Conservation (phyloP, 2,113 vertebrate species). For the Melierax canorus region DNA sequence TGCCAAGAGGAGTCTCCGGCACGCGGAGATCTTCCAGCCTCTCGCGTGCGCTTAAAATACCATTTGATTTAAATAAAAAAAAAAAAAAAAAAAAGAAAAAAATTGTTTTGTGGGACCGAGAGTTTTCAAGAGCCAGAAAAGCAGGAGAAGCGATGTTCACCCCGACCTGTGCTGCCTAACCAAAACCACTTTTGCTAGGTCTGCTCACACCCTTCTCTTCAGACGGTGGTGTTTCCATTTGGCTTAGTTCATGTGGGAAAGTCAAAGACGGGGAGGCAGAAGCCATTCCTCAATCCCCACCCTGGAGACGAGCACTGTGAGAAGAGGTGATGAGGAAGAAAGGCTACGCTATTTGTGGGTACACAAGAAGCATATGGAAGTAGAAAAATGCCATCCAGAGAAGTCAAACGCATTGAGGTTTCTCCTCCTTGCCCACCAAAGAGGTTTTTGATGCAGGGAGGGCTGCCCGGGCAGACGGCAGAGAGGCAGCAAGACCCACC, state of each 20-base stretch:
- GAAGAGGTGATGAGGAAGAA: neutral
- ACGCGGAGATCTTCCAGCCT: neutral
- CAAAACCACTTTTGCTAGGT: neutral
- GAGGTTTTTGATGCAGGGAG: neutral
- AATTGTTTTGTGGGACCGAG: neutral
- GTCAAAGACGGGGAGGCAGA: neutral
- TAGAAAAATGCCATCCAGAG: neutral
- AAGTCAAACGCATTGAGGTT: accelerated
- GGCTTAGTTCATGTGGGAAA: neutral
- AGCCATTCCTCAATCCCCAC: neutral
- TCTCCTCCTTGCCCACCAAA: neutral
- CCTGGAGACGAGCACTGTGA: neutral
- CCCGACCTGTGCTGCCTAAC: accelerated
- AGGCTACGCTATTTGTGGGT: neutral
- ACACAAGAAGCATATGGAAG: neutral
- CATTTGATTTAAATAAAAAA: neutral
- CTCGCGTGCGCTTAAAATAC: neutral
- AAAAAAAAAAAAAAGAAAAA: neutral
- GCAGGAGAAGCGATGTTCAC: neutral
- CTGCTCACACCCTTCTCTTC: neutral
- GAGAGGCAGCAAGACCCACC: neutral
- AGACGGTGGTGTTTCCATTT: accelerated
- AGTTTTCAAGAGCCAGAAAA: neutral
- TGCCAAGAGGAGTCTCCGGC: neutral
- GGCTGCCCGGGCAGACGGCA: neutral